Evolutionary conservation across 2,888 invertebrate genomes (phyloP), one percentile per base, ranked within the genome.

Genomic region (Endotricha flammealis): DNA sequence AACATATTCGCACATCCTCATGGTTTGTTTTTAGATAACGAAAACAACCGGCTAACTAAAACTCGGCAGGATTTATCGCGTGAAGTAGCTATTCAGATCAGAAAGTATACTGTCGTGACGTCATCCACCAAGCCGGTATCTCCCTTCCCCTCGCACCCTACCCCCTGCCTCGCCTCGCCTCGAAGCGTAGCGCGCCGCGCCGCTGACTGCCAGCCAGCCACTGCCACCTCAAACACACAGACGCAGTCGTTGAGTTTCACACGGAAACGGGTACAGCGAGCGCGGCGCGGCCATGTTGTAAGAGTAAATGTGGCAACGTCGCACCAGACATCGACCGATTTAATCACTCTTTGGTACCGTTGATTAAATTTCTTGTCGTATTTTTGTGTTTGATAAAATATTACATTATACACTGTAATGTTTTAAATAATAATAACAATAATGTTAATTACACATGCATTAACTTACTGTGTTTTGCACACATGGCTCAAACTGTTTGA

Each of bases 301-400:
- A 80, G 75, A 71, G 73, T 76, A 79, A 74, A 77, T 67, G 68
- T 79, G 85, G 85, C 85, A 86, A 86, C 85, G 85, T 74, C 83
- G 85, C 83, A 73, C 68, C 80, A 82, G 81, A 82, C 85, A 81
- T 80, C 82, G 81, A 83, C 80, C 83, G 79, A 80, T 79, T 78
- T 80, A 79, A 79, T 79, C 78, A 62, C 63, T 67, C 62, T 62
- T 67, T 61, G 51, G 65, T 68, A 57, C 57, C 59, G 67, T 70
- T 72, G 64, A 61, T 66, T 67, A 53, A 57, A 64, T 67, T 67
- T 74, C 56, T 64, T 46, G 48, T 41, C 33, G 40, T 46, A 45
- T n/a, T n/a, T n/a, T n/a, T n/a, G n/a, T n/a, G n/a, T 34, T 36
- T 40, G 30, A 41, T 29, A 39, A 29, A 33, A 34, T 29, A 27